These are phyloP conservation scores for Rallus crepitans DNA, from an alignment of 2,797 vertebrate species.

Conservation along the genomic window DNA sequence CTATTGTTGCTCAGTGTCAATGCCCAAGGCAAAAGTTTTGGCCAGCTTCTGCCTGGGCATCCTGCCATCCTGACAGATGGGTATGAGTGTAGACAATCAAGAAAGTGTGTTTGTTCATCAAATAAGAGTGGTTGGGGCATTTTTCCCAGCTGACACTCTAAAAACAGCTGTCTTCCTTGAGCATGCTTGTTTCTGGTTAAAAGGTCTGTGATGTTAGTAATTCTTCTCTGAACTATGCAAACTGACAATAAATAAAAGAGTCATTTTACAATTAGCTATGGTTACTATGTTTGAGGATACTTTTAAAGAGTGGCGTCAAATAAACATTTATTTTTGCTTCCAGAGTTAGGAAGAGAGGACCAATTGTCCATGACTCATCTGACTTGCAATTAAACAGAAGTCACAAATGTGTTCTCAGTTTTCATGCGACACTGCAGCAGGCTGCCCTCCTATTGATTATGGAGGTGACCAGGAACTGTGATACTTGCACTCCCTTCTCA, in stretches of 20 bases:
- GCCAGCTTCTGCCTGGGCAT: conserved; percentile 68
- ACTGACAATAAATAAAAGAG: conserved; percentile 45
- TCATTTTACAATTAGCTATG: conserved; percentile 15
- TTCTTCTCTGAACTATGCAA: conserved; percentile 31
- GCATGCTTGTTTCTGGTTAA: conserved; percentile 64
- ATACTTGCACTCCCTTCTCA: neutral
- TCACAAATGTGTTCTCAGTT: neutral
- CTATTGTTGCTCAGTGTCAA: conserved; percentile 66
- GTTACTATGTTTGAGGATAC: neutral
- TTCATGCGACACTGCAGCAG: neutral
- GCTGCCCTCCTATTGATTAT: neutral
- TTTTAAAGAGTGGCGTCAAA: conserved; percentile 19
- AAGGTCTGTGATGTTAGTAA: conserved; percentile 57
- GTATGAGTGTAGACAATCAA: conserved; percentile 70
- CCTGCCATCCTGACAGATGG: conserved; percentile 78
- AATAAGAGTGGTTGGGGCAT: conserved; percentile 65
- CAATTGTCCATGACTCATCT: neutral
- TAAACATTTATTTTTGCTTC: neutral
- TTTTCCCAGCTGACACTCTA: conserved; percentile 68
- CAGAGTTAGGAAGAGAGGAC: neutral
- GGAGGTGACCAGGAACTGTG: neutral
- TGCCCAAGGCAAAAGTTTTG: conserved; percentile 74
- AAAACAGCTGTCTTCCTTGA: conserved; percentile 76
- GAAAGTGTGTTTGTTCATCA: conserved; percentile 76
- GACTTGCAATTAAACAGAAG: neutral